Evolutionary conservation across 1,140 invertebrate species (phyloP), one percentile per base, ranked within the genome.

Genomic region (Leptoteleia sp.): DNA sequence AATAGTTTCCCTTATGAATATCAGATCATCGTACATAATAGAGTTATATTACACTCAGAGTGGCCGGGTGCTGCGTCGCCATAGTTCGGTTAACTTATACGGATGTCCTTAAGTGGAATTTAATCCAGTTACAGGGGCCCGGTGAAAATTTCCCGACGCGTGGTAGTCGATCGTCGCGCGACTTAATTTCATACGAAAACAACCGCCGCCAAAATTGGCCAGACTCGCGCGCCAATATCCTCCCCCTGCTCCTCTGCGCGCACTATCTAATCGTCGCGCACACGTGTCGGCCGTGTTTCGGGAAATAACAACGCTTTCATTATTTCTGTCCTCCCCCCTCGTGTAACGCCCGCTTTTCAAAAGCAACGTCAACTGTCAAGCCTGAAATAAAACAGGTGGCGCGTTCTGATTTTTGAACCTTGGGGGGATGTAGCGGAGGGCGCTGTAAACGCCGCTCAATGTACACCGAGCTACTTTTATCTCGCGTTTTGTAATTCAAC

Each of bases 71-170:
- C 54, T n/a, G 59, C 62, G 45, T 65, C 70, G 65, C 79, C 61
- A 61, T 81, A 77, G 79, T 81, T 81, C 47, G 73, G 64, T 68
- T 64, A 72, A 73, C 68, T 76, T 76, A 71, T 77, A 80, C 79
- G 72, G 62, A 70, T 81, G 73, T 76, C 70, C 76, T 79, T 77
- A 77, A 80, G 65, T 75, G 73, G 65, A 75, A 77, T 77, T 71
- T 77, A 77, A 76, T 65, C 70, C 64, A 78, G 73, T 79, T 83
- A 81, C 76, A 70, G 55, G 35, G 16, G n/a, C n/a, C 33, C 72
- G 80, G 77, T 75, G 70, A 81, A 81, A 83, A 82, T 82, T 83
- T 83, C 76, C 78, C 76, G 70, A 50, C 71, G 76, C n/a, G n/a
- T n/a, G n/a, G n/a, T n/a, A n/a, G n/a, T n/a, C n/a, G n/a, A n/a